phyloP scores from a whole-genome alignment of 2,888 invertebrate genomes.

The Acanthosepion esculentum region DNA sequence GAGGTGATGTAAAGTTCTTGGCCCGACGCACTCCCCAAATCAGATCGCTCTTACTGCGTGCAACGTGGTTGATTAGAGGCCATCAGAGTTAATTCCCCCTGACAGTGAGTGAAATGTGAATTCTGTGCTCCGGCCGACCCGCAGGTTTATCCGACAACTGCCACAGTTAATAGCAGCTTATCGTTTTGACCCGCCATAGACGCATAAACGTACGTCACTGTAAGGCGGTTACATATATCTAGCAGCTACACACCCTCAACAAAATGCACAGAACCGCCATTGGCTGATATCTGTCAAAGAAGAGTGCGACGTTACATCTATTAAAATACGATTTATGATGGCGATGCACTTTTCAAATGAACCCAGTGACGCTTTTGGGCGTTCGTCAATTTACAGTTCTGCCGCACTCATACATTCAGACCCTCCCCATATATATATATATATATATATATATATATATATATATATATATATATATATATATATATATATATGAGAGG shows the following conservation, averaged over 20 bases:
- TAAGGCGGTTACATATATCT: not conserved
- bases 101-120: slow-evolving; percentile 33
- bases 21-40: too few relatives aligned
- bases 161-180: slow-evolving; percentile 33
- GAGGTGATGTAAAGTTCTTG: too few relatives aligned
- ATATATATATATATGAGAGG: too few relatives aligned
- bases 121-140: not conserved
- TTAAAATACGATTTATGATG: not conserved
- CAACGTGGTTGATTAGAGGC: slow-evolving; percentile 3
- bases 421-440: not conserved
- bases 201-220: not conserved
- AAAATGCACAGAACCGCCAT: not conserved
- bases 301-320: slow-evolving; percentile 6
- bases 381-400: not conserved
- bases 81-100: slow-evolving; percentile 13
- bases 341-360: not conserved
- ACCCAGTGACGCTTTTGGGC: slow-evolving; percentile 22
- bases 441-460: not conserved
- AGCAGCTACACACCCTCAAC: not conserved
- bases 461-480: too few relatives aligned
- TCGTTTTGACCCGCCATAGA: not conserved
- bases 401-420: not conserved
- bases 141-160: slow-evolving; percentile 33
- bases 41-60: not conserved
- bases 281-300: not conserved